A percentile compares a stretch with the other conserved stretches of the same genome.
Evolutionary conservation across 2,888 invertebrate species (phyloP).

Genomic region (Rhaphigaster nebulosa): DNA sequence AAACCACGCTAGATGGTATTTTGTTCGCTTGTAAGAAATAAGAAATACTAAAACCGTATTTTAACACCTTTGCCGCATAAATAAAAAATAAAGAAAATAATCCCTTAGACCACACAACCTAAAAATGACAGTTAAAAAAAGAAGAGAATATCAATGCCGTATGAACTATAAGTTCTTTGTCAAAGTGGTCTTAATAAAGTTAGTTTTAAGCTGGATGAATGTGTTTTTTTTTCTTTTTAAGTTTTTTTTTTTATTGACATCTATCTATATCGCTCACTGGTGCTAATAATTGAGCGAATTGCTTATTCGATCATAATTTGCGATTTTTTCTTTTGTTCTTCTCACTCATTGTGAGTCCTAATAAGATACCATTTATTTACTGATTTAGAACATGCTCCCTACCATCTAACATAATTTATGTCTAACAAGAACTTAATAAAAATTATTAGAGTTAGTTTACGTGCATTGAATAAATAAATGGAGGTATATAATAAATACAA

Average conservation of each 20-base stretch:
- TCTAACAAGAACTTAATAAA: too few species aligned
- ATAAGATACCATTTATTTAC: too few species aligned
- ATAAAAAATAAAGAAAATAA: background rate
- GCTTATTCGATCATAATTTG: too few species aligned
- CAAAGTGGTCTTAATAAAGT: background rate
- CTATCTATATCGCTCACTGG: background rate
- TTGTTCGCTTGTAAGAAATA: constrained; percentile 1
- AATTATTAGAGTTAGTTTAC: too few species aligned
- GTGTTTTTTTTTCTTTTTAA: too few species aligned
- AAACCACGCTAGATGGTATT: background rate
- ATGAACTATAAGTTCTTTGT: background rate
- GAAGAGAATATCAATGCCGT: too few species aligned
- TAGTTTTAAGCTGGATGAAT: background rate
- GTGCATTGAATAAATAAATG: too few species aligned
- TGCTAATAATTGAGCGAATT: background rate
- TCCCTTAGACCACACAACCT: background rate
- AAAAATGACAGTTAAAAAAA: background rate
- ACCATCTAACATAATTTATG: too few species aligned
- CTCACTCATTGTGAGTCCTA: too few species aligned
- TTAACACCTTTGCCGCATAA: background rate
- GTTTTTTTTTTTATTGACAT: background rate
- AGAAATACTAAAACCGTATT: background rate
- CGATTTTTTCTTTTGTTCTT: too few species aligned
- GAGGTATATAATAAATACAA: too few species aligned
- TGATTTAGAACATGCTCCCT: too few species aligned